These are phyloP conservation scores for Spicauda simplicius DNA, from an alignment of 2,888 invertebrate species.

Conservation along the genomic window DNA sequence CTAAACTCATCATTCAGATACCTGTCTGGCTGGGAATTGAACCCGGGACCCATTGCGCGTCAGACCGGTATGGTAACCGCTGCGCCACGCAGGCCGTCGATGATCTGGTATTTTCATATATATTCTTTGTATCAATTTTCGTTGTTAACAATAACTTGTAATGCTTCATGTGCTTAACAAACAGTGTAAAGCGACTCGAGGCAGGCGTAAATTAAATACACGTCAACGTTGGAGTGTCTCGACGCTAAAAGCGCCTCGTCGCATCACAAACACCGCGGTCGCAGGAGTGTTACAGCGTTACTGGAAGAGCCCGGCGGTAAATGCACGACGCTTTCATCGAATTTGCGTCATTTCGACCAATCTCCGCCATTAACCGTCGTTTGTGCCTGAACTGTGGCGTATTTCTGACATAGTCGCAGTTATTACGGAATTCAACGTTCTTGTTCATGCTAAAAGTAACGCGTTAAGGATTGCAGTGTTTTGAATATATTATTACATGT, in stretches of 20 bases:
- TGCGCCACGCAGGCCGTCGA: too few relatives aligned
- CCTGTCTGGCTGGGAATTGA: too few relatives aligned
- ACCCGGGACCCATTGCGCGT: too few relatives aligned
- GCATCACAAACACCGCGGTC: background rate
- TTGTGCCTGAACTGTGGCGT: background rate
- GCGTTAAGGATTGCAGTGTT: too few relatives aligned
- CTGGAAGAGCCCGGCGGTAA: background rate
- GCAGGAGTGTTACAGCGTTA: background rate
- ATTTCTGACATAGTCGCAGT: background rate
- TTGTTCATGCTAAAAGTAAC: background rate
- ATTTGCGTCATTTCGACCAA: slow-evolving; percentile 15
- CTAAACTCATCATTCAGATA: too few relatives aligned
- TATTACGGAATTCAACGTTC: background rate
- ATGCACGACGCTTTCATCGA: slow-evolving; percentile 6
- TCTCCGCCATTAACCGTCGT: background rate
- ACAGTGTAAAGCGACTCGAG: background rate
- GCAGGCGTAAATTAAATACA: background rate
- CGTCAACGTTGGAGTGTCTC: background rate
- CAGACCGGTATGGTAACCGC: too few relatives aligned
- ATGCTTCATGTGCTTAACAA: too few relatives aligned
- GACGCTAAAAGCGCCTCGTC: background rate
- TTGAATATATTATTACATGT: too few relatives aligned
- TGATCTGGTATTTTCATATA: too few relatives aligned
- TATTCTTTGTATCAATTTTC: too few relatives aligned
- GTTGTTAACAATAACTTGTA: too few relatives aligned